phyloP scores from a whole-genome alignment of 2,797 vertebrate genomes.

The Cryptoprocta ferox region DNA sequence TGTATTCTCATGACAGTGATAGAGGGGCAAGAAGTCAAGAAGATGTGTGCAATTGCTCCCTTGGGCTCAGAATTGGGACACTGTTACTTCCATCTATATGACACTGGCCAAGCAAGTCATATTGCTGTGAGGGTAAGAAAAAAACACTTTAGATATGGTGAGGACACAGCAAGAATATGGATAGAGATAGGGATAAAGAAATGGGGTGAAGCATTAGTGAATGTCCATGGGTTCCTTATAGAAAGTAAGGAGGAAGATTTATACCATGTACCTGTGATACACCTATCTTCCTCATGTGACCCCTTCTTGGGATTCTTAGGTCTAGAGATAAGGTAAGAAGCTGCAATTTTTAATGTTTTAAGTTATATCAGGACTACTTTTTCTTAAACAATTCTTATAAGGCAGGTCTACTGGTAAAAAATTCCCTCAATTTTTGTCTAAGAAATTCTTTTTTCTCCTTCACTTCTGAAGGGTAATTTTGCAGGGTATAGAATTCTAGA shows the following conservation, averaged over 20 bases:
- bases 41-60: background rate
- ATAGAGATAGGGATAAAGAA: background rate
- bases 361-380: background rate
- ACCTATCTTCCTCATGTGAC: background rate
- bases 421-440: background rate
- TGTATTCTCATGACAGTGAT: background rate
- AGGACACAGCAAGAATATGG: background rate
- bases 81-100: background rate
- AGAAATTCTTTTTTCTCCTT: background rate
- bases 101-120: background rate
- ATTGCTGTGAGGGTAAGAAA: background rate
- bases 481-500: background rate
- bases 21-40: background rate
- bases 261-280: background rate
- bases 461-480: background rate
- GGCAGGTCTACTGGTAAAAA: background rate
- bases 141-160: background rate
- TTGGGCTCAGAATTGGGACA: background rate
- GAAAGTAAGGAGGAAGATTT: background rate
- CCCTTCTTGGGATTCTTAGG: background rate
- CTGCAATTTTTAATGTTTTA: background rate
- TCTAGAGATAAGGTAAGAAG: background rate
- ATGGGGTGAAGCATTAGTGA: background rate
- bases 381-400: background rate
- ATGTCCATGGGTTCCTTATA: background rate